A percentile compares a stretch with the other conserved stretches of the same genome.
Evolutionary conservation across 1,140 invertebrate genomes (phyloP).

Genomic region (Nylanderia fulva): DNA sequence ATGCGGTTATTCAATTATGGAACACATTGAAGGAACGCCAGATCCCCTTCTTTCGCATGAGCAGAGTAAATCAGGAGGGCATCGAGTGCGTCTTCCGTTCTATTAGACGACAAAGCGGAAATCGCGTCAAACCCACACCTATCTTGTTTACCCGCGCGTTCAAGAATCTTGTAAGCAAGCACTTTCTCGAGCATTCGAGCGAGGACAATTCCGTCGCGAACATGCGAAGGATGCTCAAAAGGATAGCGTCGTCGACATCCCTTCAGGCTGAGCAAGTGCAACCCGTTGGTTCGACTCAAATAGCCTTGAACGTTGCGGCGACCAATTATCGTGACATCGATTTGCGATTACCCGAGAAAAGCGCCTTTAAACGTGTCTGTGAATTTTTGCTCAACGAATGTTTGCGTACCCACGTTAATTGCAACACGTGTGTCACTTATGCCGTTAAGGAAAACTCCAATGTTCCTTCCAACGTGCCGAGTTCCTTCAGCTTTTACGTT

Average conservation of each 20-base stretch:
- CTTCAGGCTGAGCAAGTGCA: not conserved
- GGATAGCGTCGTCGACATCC: not conserved
- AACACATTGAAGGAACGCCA: not conserved
- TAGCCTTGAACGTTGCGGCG: not conserved
- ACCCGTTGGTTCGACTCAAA: not conserved
- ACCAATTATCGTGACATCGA: slow-evolving; percentile 50
- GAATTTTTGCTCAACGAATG: slow-evolving; percentile 50
- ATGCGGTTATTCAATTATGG: slow-evolving; percentile 48
- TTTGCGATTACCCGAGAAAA: slow-evolving; percentile 34
- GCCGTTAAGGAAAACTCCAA: not conserved
- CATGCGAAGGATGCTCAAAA: slow-evolving; percentile 21
- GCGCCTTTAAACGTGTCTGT: slow-evolving; percentile 36
- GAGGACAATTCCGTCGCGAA: not conserved
- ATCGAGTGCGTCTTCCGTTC: slow-evolving; percentile 41
- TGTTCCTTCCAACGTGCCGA: not conserved
- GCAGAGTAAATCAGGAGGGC: slow-evolving; percentile 17
- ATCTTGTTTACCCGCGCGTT: slow-evolving; percentile 52
- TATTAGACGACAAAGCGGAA: slow-evolving; percentile 45
- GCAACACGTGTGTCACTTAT: slow-evolving; percentile 13
- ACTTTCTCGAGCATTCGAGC: slow-evolving; percentile 39
- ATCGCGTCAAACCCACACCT: slow-evolving; percentile 38
- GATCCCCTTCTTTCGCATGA: slow-evolving; percentile 4
- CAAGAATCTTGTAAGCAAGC: slow-evolving; percentile 48
- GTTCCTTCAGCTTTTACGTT: slow-evolving; percentile 7
- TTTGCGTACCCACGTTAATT: slow-evolving; percentile 7